Evolutionary conservation across 2,797 vertebrate species (phyloP).

Genomic region (Muraenolepis orangiensis): DNA sequence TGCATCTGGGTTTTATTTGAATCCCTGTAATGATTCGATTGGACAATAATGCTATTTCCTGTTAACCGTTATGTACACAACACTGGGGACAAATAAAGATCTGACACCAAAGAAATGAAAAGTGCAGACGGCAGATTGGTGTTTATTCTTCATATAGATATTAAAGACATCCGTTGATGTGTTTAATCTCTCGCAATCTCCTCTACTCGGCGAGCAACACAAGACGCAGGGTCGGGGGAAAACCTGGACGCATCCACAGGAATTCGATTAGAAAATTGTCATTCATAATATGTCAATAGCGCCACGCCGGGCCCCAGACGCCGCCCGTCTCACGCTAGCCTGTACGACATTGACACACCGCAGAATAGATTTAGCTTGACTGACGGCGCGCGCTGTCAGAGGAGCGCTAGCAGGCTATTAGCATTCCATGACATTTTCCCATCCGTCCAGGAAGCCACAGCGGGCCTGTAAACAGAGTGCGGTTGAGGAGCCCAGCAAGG

Average conservation of each 20-base stretch:
- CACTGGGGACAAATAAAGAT: no score
- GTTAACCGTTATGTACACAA: no score
- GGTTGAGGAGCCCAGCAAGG: conserved; percentile 50
- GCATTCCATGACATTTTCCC: conserved; percentile 76
- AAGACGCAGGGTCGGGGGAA: neutral
- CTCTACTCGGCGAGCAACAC: no score
- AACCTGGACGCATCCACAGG: neutral
- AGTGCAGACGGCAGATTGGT: no score
- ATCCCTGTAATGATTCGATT: no score
- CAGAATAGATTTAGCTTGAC: conserved; percentile 60
- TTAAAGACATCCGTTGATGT: no score
- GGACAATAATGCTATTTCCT: no score
- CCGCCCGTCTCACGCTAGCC: conserved; percentile 25
- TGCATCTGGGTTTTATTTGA: no score
- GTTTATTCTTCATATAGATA: no score
- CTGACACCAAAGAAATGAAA: no score
- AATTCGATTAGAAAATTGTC: conserved; percentile 18
- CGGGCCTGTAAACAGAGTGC: conserved; percentile 67
- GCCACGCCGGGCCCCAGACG: conserved; percentile 5
- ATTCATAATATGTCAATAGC: conserved; percentile 33
- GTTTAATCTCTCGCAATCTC: no score
- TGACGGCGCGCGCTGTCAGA: conserved; percentile 51
- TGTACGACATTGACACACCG: conserved; percentile 49
- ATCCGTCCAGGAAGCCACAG: conserved; percentile 52
- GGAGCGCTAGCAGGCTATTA: conserved; percentile 66